Evolutionary conservation across 2,113 vertebrate species (phyloP).

Genomic region (Otis tarda): DNA sequence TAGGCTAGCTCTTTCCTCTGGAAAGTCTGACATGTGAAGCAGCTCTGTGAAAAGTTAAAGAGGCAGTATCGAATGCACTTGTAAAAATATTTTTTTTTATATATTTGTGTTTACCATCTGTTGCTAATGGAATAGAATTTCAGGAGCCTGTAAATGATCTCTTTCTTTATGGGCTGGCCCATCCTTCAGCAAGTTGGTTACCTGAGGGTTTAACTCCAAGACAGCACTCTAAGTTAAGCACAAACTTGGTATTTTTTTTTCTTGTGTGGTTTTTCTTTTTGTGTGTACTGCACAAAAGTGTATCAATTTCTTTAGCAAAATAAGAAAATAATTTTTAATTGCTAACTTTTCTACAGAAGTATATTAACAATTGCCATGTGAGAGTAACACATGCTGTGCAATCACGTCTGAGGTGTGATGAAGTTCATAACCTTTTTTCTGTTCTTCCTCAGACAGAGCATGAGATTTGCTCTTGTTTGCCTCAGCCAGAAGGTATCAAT

Average conservation of each 20-base stretch:
- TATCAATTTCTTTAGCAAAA: not conserved
- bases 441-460: not conserved
- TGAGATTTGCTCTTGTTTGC: not conserved
- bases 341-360: not conserved
- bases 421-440: not conserved
- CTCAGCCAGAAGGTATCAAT: not conserved
- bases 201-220: not conserved
- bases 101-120: not conserved
- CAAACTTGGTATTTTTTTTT: not conserved
- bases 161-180: not conserved
- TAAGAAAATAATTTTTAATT: not conserved
- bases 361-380: not conserved
- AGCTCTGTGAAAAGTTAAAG: constrained; percentile 14
- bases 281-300: not conserved
- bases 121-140: not conserved
- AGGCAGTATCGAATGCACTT: not conserved
- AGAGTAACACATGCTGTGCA: not conserved
- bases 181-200: not conserved
- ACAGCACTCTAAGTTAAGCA: not conserved
- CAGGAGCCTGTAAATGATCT: not conserved
- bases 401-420: not conserved
- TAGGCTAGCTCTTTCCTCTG: not conserved
- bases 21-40: constrained; percentile 7
- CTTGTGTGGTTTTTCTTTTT: no score
- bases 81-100: not conserved